phyloP scores from a whole-genome alignment of 2,797 vertebrate genomes.

The Micrastur ruficollis region DNA sequence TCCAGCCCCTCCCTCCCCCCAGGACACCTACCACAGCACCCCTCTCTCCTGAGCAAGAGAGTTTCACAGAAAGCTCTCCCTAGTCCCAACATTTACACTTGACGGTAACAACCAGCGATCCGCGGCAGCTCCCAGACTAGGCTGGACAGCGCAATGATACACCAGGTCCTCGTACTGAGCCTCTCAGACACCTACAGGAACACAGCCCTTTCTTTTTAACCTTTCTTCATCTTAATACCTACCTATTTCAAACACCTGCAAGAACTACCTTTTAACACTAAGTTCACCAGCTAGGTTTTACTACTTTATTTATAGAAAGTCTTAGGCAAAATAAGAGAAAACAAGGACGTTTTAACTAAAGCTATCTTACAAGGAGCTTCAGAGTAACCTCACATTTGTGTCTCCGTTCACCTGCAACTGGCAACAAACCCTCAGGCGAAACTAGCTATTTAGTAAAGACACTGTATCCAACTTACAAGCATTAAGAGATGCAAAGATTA shows the following conservation, averaged over 20 bases:
- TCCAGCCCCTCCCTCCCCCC: not conserved
- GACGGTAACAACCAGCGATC: not conserved
- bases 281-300: not conserved
- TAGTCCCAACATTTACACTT: not conserved
- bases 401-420: not conserved
- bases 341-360: not conserved
- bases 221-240: not conserved
- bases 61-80: not conserved
- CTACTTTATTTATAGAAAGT: not conserved
- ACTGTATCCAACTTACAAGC: not conserved
- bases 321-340: not conserved
- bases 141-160: accelerated
- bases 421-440: not conserved
- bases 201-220: not conserved
- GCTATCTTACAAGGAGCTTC: not conserved
- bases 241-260: not conserved
- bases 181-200: not conserved
- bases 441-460: not conserved
- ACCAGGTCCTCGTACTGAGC: not conserved
- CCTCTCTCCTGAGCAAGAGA: not conserved
- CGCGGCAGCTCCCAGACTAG: not conserved
- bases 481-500: not conserved
- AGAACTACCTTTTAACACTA: not conserved
- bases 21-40: not conserved
- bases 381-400: not conserved